Evolutionary conservation across 2,888 invertebrate genomes (phyloP), one percentile per base, ranked within the genome.

Genomic region (Drosophila quasianomalipes): DNA sequence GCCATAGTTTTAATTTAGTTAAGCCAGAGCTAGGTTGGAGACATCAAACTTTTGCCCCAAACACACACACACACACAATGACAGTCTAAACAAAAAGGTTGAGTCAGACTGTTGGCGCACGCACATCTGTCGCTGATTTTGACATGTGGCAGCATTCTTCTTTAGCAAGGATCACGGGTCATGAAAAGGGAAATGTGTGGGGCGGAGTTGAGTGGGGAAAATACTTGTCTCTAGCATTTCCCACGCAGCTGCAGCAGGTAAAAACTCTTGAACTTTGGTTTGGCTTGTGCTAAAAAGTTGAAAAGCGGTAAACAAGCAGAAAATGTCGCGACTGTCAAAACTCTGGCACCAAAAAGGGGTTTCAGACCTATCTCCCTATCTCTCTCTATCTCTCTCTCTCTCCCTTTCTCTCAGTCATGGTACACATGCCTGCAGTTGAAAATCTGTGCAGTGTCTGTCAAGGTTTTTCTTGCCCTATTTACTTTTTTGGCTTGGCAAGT

Each of bases 241-340:
- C 52, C 58, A 53, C 35, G 61, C 71, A 67, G 59, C 53, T 60
- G 59, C 59, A 62, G 44, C 73, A 39, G 55, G 28, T 49, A 26
- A 67, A 55, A 65, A 58, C 51, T 70, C 67, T 65, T 63, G 26
- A 69, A 47, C 74, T 69, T 44, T n/a, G 28, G 2, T 54, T 77
- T 82, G 63, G 65, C 59, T 77, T 64, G 62, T 62, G 70, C 59
- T 55, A 73, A 80, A 85, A 86, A 83, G 85, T 85, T 87, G 78
- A 78, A 83, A 82, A 70, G 82, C 82, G 82, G 89, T 86, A 88
- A 87, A 86, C 87, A 87, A 88, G 89, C 87, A 72, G 86, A 89
- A 87, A 89, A 86, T 86, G 82, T 87, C 85, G 82, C 82, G 82
- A 64, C 82, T 83, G 87, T 85, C 86, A 87, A 88, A 86, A 82